Conservation (phyloP, 2,113 vertebrate genomes). For the Thomomys bottae region DNA sequence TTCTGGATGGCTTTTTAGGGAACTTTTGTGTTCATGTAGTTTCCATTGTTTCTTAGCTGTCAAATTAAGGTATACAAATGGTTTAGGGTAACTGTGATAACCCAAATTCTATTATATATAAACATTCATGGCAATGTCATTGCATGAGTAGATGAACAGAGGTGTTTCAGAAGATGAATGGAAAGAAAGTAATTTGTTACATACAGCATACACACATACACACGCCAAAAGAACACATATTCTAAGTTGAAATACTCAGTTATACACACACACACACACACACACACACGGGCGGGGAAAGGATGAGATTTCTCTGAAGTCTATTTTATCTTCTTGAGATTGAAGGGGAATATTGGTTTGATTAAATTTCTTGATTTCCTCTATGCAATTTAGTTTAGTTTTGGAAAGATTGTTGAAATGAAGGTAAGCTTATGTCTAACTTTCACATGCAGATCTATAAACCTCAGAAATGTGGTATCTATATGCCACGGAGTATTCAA, state of each 20-base stretch:
- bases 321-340: not conserved
- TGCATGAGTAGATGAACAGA: not conserved
- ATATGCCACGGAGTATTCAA: slow-evolving; percentile 50
- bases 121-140: not conserved
- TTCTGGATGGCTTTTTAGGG: not conserved
- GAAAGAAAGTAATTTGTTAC: not conserved
- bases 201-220: too few species aligned
- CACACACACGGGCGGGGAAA: not conserved
- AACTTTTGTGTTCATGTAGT: not conserved
- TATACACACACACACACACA: too few species aligned
- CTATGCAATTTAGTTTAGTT: slow-evolving; percentile 10
- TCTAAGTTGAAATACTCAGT: too few species aligned
- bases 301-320: not conserved
- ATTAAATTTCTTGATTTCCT: not conserved
- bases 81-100: too few species aligned
- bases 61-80: not conserved
- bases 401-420: not conserved
- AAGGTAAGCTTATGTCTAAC: not conserved
- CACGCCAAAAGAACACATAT: too few species aligned
- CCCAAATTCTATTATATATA: not conserved
- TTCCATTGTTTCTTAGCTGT: not conserved
- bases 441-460: slow-evolving; percentile 17
- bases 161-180: not conserved
- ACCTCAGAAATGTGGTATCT: not conserved
- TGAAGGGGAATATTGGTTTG: not conserved